A percentile compares a stretch with the other conserved stretches of the same genome.
Conservation (phyloP, 2,113 vertebrate species). For the Helogale parvula region DNA sequence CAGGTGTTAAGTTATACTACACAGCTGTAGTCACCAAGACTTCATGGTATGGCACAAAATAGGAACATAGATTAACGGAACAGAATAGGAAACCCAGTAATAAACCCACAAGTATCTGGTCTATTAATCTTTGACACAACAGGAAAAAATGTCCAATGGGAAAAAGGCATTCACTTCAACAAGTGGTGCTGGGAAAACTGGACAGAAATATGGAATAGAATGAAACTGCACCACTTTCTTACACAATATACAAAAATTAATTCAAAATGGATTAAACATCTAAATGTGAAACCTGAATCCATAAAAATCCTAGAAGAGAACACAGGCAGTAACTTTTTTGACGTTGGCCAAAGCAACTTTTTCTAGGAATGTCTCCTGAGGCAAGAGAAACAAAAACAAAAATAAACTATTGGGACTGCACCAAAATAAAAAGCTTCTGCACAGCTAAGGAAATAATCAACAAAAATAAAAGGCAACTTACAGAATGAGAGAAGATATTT, state of each 20-base stretch:
- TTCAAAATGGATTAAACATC: neutral
- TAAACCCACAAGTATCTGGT: neutral
- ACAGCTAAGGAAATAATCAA: neutral
- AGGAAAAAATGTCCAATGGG: neutral
- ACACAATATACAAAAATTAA: neutral
- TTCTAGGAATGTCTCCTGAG: neutral
- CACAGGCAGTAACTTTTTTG: neutral
- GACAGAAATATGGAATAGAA: neutral
- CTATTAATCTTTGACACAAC: neutral
- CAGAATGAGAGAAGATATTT: neutral
- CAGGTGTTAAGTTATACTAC: neutral
- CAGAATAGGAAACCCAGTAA: neutral
- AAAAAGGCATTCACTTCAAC: neutral
- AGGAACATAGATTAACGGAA: neutral
- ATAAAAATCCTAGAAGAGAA: neutral
- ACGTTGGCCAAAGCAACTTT: neutral
- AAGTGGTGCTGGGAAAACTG: neutral
- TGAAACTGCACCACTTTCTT: neutral
- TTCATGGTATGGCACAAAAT: neutral
- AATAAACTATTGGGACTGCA: neutral
- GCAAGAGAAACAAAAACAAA: neutral
- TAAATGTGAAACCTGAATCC: neutral
- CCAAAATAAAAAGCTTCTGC: neutral
- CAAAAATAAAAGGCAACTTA: neutral
- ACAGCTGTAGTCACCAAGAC: neutral